Evolutionary conservation across 2,888 invertebrate genomes (phyloP), one percentile per base, ranked within the genome.

Genomic region (Neocrepidodera transversa): DNA sequence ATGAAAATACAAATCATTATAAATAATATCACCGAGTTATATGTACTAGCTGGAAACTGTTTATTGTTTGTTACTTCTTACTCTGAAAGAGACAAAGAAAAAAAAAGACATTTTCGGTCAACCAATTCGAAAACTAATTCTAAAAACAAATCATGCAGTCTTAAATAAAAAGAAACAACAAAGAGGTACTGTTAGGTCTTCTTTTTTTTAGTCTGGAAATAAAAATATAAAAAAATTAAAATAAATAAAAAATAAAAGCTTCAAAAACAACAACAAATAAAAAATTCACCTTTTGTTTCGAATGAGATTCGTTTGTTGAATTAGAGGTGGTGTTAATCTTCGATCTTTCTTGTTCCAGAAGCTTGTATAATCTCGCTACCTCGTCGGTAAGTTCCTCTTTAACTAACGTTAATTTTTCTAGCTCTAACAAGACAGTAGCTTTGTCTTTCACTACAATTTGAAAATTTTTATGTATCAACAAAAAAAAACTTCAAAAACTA

Each of bases 371-470:
- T 26, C 83, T 78, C 6, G 85, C 81, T 32, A 92, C 83, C 79
- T 92, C 88, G 0, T 87, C 84, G 1, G 88, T 89, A 38, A 92
- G 79, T 74, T 92, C 92, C 58, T 87, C 85, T 69, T 90, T 87
- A 36, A 89, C 87, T 32, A 83, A 83, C 55, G 86, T 84, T 65
- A 92, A 79, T 66, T 87, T 83, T 68, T 90, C 89, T 48, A 91
- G 84, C 76, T 91, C 90, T 45, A 88, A 81, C 60, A 92, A 76
- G 10, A 91, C 86, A 62, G 88, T 86, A 0, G 90, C 90, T 78
- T 91, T 91, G 72, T 91, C 91, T 78, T 88, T 89, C 89, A 91
- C 92, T 91, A 74, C n/a, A 82, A 80, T 63, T 47, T n/a, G n/a
- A n/a, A n/a, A n/a, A 56, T n/a, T n/a, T n/a, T n/a, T n/a, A n/a